Conservation (phyloP, 2,888 invertebrate genomes). For the Ferdinandea cuprea region DNA sequence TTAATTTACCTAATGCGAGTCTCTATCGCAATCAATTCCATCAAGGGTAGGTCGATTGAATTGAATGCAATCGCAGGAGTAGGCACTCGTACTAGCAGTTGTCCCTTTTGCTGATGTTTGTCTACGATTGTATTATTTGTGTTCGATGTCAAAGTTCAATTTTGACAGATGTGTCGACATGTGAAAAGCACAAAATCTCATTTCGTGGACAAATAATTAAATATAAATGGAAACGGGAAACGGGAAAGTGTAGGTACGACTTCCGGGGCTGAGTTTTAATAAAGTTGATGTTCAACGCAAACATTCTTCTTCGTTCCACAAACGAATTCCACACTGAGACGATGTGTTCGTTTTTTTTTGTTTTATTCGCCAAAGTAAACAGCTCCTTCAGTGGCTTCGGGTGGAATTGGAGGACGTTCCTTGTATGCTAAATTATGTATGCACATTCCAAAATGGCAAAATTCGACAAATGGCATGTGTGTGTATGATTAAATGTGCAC, state of each 20-base stretch:
- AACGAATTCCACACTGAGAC: constrained; percentile 50
- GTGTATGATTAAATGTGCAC: constrained; percentile 70
- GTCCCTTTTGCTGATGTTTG: constrained; percentile 50
- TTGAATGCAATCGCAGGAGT: constrained; percentile 51
- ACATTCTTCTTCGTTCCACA: constrained; percentile 50
- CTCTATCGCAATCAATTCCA: constrained; percentile 45
- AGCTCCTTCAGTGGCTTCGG: constrained; percentile 1
- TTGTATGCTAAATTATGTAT: constrained; percentile 65
- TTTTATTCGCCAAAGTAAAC: too few species aligned
- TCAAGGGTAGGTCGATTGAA: constrained; percentile 58
- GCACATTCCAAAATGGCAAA: constrained; percentile 71
- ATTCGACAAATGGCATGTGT: constrained; percentile 66
- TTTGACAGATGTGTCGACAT: constrained; percentile 71
- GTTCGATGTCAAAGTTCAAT: constrained; percentile 65
- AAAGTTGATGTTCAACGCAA: constrained; percentile 69
- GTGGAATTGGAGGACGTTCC: constrained; percentile 22
- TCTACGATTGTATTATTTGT: constrained; percentile 58
- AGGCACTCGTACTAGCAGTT: not conserved
- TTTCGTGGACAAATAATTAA: constrained; percentile 70
- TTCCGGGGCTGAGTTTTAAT: constrained; percentile 54
- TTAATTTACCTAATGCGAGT: constrained; percentile 71
- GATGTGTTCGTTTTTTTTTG: not conserved
- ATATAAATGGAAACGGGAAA: constrained; percentile 27
- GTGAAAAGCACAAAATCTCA: constrained; percentile 68
- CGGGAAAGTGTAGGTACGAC: not conserved